Evolutionary conservation across 1,140 invertebrate genomes (phyloP).

Genomic region (Ceratina calcarata): DNA sequence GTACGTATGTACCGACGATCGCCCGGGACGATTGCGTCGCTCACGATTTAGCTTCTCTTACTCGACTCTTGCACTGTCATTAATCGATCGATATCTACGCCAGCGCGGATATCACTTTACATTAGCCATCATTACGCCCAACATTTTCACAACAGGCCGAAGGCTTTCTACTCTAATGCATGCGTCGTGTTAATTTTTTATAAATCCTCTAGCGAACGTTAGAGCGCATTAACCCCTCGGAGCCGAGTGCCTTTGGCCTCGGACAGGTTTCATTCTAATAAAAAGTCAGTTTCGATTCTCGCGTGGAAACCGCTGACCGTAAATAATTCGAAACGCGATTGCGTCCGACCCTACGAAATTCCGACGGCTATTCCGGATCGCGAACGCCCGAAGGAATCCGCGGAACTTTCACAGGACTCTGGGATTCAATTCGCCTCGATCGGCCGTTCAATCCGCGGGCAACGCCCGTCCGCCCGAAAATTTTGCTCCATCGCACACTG

Average conservation of each 20-base stretch:
- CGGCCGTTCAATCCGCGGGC: slow-evolving; percentile 2
- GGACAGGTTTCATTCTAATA: neutral
- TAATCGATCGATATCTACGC: slow-evolving; percentile 49
- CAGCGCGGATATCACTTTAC: neutral
- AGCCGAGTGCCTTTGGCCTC: neutral
- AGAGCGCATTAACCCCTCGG: too few relatives aligned
- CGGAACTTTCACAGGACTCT: neutral
- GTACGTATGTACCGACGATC: slow-evolving; percentile 1
- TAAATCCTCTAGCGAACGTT: neutral
- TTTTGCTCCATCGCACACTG: neutral
- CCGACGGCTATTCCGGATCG: neutral
- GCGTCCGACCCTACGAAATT: neutral
- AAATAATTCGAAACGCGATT: neutral
- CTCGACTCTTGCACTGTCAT: slow-evolving; percentile 25
- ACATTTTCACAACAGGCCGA: too few relatives aligned
- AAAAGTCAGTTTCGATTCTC: neutral
- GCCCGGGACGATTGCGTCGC: neutral
- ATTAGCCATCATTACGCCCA: too few relatives aligned
- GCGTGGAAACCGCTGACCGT: neutral
- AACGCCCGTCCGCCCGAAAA: neutral
- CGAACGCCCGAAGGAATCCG: neutral
- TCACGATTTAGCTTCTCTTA: neutral
- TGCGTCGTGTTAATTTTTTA: too few relatives aligned
- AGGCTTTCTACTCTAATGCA: too few relatives aligned
- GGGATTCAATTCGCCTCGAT: slow-evolving; percentile 7